phyloP scores from a whole-genome alignment of 2,797 vertebrate species.

The Crenuchus spilurus region DNA sequence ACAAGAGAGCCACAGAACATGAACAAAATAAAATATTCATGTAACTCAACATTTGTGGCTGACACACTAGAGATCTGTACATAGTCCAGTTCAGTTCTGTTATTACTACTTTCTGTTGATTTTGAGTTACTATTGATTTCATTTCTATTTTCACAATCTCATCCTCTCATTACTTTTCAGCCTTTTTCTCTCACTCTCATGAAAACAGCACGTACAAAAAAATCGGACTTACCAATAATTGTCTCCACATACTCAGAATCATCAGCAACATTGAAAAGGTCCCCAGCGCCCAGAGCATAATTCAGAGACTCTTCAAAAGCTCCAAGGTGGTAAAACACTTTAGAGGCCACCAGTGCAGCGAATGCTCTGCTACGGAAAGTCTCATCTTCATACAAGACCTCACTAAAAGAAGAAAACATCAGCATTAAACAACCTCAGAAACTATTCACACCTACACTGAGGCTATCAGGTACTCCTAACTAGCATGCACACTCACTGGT shows the following conservation, averaged over 20 bases:
- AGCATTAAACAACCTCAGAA: not conserved
- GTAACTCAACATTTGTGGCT: too few species aligned
- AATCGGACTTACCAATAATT: slow-evolving; percentile 87
- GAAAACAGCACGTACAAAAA: not conserved
- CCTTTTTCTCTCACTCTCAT: too few species aligned
- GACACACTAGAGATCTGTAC: too few species aligned
- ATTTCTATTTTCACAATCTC: too few species aligned
- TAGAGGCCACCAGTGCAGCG: slow-evolving; percentile 97
- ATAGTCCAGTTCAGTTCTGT: too few species aligned
- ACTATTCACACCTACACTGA: not conserved
- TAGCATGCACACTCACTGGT: too few species aligned
- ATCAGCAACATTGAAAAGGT: slow-evolving; percentile 98
- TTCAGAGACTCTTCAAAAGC: slow-evolving; percentile 98
- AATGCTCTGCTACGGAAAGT: slow-evolving; percentile 93
- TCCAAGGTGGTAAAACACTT: slow-evolving; percentile 98
- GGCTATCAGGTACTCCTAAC: too few species aligned
- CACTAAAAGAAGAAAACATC: slow-evolving; percentile 69
- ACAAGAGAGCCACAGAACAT: too few species aligned
- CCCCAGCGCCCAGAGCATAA: slow-evolving; percentile 96
- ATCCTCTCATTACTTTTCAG: too few species aligned
- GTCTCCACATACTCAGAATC: slow-evolving; percentile 98
- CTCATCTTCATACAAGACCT: slow-evolving; percentile 98
- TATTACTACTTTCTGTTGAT: too few species aligned
- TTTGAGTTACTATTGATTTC: too few species aligned
- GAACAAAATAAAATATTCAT: too few species aligned